Evolutionary conservation across 2,113 vertebrate species (phyloP).

Genomic region (Cryptomyrus ogoouensis): DNA sequence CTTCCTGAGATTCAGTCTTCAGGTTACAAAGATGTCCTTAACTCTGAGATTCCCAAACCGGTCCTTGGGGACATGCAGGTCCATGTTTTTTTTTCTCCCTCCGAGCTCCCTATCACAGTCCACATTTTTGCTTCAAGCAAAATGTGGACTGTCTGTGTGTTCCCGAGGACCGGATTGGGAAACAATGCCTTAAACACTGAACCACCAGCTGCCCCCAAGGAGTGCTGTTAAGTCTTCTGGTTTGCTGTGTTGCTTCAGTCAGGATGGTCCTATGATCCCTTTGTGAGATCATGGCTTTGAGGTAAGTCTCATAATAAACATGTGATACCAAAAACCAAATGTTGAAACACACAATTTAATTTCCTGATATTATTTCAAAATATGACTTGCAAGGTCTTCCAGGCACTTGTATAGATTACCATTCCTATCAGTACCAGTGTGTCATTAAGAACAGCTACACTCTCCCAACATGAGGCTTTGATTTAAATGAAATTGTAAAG

Average conservation of each 20-base stretch:
- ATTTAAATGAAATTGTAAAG: background rate
- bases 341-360: background rate
- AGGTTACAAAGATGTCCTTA: background rate
- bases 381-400: background rate
- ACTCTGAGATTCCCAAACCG: no score
- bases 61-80: no score
- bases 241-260: background rate
- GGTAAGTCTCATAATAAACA: background rate
- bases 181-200: background rate
- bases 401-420: background rate
- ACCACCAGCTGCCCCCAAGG: background rate
- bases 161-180: no score
- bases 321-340: background rate
- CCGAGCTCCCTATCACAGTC: no score
- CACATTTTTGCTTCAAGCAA: no score
- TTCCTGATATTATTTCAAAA: background rate
- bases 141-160: no score
- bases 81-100: no score
- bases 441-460: background rate
- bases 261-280: background rate
- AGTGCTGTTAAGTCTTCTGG: background rate
- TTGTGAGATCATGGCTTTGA: background rate
- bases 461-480: background rate
- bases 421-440: background rate
- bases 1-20: background rate